A percentile compares a stretch with the other conserved stretches of the same genome.
phyloP scores from a whole-genome alignment of 2,888 invertebrate species.

The Noctua comes region DNA sequence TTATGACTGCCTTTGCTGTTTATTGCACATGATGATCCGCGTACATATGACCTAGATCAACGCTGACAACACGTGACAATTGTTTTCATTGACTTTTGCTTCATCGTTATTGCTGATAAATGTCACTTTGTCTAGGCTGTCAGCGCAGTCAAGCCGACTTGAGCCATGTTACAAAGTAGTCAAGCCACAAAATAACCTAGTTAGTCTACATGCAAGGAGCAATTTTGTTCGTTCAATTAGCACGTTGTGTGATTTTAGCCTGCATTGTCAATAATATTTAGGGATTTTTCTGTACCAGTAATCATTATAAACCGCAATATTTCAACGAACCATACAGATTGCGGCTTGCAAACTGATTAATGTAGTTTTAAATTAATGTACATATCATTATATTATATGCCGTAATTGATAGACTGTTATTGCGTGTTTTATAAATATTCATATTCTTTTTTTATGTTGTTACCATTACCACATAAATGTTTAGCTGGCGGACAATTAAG shows the following conservation, averaged over 20 bases:
- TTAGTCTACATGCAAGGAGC: background rate
- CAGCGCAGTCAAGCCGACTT: background rate
- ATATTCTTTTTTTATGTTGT: conserved; percentile 4
- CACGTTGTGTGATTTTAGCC: background rate
- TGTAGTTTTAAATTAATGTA: conserved; percentile 30
- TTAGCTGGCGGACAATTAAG: conserved; percentile 21
- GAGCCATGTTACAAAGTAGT: background rate
- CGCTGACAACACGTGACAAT: background rate
- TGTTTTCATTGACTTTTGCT: background rate
- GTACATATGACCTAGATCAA: background rate
- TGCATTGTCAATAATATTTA: background rate
- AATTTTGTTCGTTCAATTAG: background rate
- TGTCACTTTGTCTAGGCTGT: background rate
- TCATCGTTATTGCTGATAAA: background rate
- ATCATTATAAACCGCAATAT: conserved; percentile 24
- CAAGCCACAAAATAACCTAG: background rate
- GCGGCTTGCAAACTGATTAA: conserved; percentile 26
- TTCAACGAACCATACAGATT: conserved; percentile 29
- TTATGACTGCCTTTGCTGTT: background rate
- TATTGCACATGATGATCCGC: background rate
- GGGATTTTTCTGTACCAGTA: background rate
- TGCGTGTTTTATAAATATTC: conserved; percentile 8
- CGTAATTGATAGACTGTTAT: conserved; percentile 16
- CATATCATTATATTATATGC: conserved; percentile 11
- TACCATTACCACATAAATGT: background rate